phyloP scores from a whole-genome alignment of 2,797 vertebrate species.

The Propithecus perrieri region DNA sequence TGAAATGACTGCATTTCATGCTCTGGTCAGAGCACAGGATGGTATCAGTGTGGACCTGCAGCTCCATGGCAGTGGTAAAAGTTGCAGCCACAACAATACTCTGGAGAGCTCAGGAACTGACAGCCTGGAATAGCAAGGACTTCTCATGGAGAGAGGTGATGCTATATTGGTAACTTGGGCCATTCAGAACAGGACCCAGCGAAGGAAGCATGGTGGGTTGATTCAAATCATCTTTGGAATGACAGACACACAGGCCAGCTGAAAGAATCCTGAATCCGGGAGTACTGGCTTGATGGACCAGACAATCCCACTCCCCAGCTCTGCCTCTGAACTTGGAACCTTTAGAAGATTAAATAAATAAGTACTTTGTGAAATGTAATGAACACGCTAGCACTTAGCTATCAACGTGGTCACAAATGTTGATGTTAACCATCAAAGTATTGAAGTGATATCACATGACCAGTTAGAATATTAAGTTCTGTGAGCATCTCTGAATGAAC shows the following conservation, averaged over 20 bases:
- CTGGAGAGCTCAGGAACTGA: neutral
- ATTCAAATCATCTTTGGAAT: neutral
- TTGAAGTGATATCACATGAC: neutral
- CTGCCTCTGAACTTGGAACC: neutral
- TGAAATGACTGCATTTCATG: rapidly evolving
- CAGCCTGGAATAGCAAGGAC: neutral
- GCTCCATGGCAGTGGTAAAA: neutral
- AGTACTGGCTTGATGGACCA: neutral
- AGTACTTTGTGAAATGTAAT: neutral
- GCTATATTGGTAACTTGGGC: neutral
- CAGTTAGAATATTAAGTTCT: neutral
- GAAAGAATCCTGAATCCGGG: no score
- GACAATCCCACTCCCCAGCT: neutral
- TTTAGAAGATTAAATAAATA: neutral
- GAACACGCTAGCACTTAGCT: neutral
- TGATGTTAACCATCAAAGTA: neutral
- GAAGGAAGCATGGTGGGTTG: neutral
- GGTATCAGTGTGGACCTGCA: neutral
- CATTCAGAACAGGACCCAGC: neutral
- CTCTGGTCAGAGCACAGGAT: neutral
- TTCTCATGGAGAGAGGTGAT: neutral
- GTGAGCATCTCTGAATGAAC: neutral
- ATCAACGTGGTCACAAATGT: neutral
- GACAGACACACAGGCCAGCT: neutral
- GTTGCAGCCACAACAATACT: neutral